These are phyloP conservation scores for Corythornis madagascariensis DNA, from an alignment of 2,113 vertebrate genomes.

Conservation along the genomic window DNA sequence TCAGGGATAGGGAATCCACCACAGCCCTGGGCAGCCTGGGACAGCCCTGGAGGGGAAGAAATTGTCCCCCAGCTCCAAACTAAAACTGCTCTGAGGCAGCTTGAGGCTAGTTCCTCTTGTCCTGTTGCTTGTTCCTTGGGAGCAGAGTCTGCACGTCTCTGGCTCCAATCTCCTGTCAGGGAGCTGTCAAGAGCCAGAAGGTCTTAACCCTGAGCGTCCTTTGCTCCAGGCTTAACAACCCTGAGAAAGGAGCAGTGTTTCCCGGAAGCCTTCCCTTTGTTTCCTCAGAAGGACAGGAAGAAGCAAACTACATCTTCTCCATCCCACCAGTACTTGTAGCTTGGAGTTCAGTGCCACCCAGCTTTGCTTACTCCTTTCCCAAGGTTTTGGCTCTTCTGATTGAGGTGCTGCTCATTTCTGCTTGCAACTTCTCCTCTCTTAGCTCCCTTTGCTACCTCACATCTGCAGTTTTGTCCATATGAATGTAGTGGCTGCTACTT, in stretches of 20 bases:
- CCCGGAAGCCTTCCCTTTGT: not conserved
- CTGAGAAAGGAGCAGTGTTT: rapidly evolving
- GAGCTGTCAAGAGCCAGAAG: not conserved
- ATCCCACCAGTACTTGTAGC: rapidly evolving
- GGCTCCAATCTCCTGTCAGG: not conserved
- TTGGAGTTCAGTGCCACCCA: too few species aligned
- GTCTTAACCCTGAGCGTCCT: not conserved
- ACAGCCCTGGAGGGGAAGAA: too few species aligned
- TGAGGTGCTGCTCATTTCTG: not conserved
- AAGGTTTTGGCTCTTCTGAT: not conserved
- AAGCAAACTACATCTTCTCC: not conserved
- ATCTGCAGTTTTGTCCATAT: not conserved
- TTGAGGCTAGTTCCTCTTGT: not conserved
- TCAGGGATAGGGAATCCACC: too few species aligned
- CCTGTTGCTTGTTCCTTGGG: not conserved
- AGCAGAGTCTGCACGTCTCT: not conserved
- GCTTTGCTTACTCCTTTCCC: not conserved
- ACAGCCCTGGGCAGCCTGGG: too few species aligned
- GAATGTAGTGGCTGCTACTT: not conserved
- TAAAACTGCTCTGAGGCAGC: too few species aligned
- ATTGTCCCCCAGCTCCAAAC: too few species aligned
- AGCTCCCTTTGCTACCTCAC: not conserved
- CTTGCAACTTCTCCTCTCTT: not conserved
- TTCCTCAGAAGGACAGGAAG: not conserved
- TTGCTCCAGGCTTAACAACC: not conserved